phyloP scores from a whole-genome alignment of 2,797 vertebrate genomes.

The Distichodus sexfasciatus region DNA sequence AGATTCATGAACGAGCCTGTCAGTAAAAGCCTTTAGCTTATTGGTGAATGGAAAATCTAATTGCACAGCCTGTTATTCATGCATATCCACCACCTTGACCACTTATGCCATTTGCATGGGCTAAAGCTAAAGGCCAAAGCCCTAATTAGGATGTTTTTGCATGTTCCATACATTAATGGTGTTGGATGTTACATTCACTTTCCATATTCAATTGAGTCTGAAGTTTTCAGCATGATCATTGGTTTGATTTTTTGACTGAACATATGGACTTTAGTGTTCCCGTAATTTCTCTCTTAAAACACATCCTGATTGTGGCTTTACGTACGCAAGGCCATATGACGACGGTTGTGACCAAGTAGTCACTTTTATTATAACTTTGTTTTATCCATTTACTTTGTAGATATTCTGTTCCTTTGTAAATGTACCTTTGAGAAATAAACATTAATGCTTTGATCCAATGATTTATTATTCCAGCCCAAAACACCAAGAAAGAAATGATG shows the following conservation, averaged over 20 bases:
- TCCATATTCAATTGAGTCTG: neutral
- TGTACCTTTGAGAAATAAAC: slow-evolving; percentile 55
- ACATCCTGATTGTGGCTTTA: neutral
- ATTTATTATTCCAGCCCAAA: neutral
- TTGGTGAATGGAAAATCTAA: neutral
- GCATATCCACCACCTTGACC: slow-evolving; percentile 1
- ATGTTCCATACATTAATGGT: neutral
- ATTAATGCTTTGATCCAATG: slow-evolving; percentile 24
- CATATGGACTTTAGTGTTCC: neutral
- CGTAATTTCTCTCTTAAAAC: neutral
- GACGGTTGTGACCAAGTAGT: slow-evolving; percentile 10
- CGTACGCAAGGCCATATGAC: neutral
- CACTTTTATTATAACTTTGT: no score
- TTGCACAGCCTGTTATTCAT: neutral
- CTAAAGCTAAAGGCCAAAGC: neutral
- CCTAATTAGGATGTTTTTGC: slow-evolving; percentile 4
- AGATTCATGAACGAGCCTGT: neutral
- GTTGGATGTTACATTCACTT: neutral
- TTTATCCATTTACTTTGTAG: slow-evolving; percentile 37
- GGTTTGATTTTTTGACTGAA: neutral
- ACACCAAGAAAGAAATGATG: no score
- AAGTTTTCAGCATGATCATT: neutral
- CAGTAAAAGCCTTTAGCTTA: neutral
- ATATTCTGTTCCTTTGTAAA: slow-evolving; percentile 43
- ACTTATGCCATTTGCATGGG: slow-evolving; percentile 10